These are phyloP conservation scores for Macrobrachium nipponense DNA, from an alignment of 1,140 invertebrate genomes.

Conservation along the genomic window DNA sequence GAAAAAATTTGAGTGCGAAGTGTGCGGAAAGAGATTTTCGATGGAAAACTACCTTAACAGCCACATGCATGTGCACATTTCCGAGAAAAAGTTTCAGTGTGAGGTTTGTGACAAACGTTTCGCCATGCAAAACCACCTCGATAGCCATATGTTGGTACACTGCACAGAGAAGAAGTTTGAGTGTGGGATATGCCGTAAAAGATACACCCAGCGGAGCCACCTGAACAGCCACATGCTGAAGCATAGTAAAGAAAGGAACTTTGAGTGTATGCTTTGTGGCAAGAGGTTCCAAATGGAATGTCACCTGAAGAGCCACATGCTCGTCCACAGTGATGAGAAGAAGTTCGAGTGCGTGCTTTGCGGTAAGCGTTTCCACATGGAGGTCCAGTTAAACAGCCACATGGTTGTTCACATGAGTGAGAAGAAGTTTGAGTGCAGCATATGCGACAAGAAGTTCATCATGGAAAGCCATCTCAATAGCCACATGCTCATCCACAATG, in stretches of 20 bases:
- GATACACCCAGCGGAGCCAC: slow-evolving; percentile 48
- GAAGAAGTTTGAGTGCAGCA: slow-evolving; percentile 37
- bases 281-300: slow-evolving; percentile 51
- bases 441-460: slow-evolving; percentile 43
- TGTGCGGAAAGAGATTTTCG: slow-evolving; percentile 45
- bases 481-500: slow-evolving; percentile 63
- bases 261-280: slow-evolving; percentile 49
- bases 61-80: slow-evolving; percentile 47
- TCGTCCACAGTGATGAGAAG: slow-evolving; percentile 78
- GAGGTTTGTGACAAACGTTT: slow-evolving; percentile 59
- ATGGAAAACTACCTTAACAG: slow-evolving; percentile 49
- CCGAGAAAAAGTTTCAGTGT: slow-evolving; percentile 54
- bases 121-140: slow-evolving; percentile 61
- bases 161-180: slow-evolving; percentile 62
- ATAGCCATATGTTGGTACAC: slow-evolving; percentile 64
- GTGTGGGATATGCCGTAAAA: slow-evolving; percentile 64
- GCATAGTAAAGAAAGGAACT: slow-evolving; percentile 65
- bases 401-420: slow-evolving; percentile 47
- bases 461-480: slow-evolving; percentile 48
- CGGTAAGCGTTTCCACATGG: slow-evolving; percentile 87
- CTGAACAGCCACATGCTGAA: slow-evolving; percentile 60
- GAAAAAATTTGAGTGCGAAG: slow-evolving; percentile 48
- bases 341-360: slow-evolving; percentile 84
- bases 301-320: slow-evolving; percentile 86
- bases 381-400: slow-evolving; percentile 75